Conservation (phyloP, 2,797 vertebrate genomes). For the Hyperoplus immaculatus region DNA sequence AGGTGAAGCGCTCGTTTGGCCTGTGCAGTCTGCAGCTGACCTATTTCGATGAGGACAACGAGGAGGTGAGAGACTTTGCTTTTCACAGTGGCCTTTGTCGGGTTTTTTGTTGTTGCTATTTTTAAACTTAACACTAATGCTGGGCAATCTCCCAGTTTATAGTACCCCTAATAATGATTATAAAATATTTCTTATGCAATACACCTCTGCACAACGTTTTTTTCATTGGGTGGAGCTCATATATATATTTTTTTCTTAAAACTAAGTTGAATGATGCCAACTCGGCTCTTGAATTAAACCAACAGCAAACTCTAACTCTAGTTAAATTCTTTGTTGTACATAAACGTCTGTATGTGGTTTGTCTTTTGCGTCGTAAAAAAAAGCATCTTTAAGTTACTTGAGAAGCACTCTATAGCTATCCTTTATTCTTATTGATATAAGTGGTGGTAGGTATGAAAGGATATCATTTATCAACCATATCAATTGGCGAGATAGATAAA, state of each 20-base stretch:
- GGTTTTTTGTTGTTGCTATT: neutral
- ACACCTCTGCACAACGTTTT: neutral
- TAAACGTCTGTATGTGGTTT: no score
- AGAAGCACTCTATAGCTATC: no score
- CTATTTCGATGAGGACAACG: constrained; percentile 94
- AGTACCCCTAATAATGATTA: no score
- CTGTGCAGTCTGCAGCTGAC: constrained; percentile 93
- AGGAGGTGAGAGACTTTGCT: constrained; percentile 88
- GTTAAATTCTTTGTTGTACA: neutral
- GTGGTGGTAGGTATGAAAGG: no score
- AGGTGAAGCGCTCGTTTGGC: constrained; percentile 95
- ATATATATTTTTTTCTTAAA: neutral
- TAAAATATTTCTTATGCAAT: neutral
- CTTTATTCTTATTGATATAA: no score
- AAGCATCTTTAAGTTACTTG: no score
- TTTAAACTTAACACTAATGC: no score
- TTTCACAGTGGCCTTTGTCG: neutral
- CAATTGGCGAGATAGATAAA: no score
- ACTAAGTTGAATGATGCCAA: neutral
- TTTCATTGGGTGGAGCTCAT: neutral
- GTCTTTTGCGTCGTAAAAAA: no score
- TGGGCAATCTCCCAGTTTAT: neutral
- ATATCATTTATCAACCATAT: no score
- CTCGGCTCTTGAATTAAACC: neutral
- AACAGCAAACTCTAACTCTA: neutral